Percentiles rank a stretch among this genome's conserved stretches.
phyloP scores from a whole-genome alignment of 2,888 invertebrate genomes.

The Barypeithes pellucidus region DNA sequence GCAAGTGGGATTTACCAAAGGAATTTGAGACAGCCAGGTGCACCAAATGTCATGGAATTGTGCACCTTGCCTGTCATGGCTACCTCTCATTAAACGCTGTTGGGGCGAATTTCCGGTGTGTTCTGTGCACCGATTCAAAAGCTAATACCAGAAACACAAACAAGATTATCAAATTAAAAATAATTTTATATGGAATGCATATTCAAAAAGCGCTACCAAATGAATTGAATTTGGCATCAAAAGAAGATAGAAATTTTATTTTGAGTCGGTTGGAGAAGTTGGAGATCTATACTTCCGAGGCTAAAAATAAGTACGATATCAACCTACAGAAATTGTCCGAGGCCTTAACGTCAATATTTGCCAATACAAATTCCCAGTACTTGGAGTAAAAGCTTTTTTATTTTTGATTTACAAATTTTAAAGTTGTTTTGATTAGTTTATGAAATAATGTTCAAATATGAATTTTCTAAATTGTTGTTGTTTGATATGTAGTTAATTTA shows the following conservation, averaged over 20 bases:
- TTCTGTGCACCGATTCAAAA: background rate
- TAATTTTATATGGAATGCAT: slow-evolving; percentile 31
- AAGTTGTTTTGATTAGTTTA: no score
- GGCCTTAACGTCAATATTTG: background rate
- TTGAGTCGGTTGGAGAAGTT: slow-evolving; percentile 15
- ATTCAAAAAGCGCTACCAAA: slow-evolving; percentile 4
- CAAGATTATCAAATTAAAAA: slow-evolving; percentile 26
- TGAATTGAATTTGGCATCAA: background rate
- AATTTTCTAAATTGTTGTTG: no score
- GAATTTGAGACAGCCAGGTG: slow-evolving; percentile 30
- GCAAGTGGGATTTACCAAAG: slow-evolving; percentile 26
- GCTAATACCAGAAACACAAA: background rate
- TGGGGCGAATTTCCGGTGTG: background rate
- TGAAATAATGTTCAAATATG: no score
- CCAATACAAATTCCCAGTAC: background rate
- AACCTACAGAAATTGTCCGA: background rate
- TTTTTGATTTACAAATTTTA: no score
- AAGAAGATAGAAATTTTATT: background rate
- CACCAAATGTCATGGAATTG: slow-evolving; percentile 13
- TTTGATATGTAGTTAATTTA: no score
- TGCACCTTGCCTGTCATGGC: slow-evolving; percentile 38
- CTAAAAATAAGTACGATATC: background rate
- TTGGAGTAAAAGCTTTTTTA: background rate
- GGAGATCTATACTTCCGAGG: background rate
- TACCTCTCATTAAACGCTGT: background rate